phyloP scores from a whole-genome alignment of 2,888 invertebrate genomes.

The Chrysolina oricalcia region DNA sequence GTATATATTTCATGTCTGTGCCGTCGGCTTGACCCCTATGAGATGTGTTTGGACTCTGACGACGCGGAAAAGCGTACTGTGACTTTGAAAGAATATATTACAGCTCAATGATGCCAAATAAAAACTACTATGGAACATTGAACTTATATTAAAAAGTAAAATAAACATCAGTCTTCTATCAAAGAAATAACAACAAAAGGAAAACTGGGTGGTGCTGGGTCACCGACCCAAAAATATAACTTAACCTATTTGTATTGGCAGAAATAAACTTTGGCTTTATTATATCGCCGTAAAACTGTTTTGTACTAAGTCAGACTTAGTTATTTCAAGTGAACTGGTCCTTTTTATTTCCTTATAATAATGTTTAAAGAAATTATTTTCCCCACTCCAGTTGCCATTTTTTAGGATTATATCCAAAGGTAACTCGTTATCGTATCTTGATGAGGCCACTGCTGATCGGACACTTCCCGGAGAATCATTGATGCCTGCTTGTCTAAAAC shows the following conservation, averaged over 20 bases:
- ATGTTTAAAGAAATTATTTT: constrained; percentile 37
- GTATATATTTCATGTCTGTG: constrained; percentile 29
- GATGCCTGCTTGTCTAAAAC: constrained; percentile 38
- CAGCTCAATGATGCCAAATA: too few relatives aligned
- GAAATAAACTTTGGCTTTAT: too few relatives aligned
- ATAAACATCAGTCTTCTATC: too few relatives aligned
- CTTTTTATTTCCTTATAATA: constrained; percentile 37
- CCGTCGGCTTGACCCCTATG: constrained; percentile 45
- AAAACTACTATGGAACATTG: too few relatives aligned
- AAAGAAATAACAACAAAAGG: too few relatives aligned
- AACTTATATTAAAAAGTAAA: too few relatives aligned
- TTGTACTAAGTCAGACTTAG: background rate
- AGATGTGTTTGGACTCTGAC: constrained; percentile 27
- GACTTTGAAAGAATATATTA: too few relatives aligned
- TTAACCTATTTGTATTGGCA: too few relatives aligned
- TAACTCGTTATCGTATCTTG: constrained; percentile 34
- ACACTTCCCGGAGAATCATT: constrained; percentile 45
- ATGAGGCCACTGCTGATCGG: constrained; percentile 42
- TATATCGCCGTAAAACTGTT: too few relatives aligned
- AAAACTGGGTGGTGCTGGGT: too few relatives aligned
- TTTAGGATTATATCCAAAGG: constrained; percentile 42
- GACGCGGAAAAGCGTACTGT: too few relatives aligned
- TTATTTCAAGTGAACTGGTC: background rate
- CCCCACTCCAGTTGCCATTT: constrained; percentile 44
- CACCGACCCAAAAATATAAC: too few relatives aligned